phyloP scores from a whole-genome alignment of 2,113 vertebrate species.

The Micromys minutus region DNA sequence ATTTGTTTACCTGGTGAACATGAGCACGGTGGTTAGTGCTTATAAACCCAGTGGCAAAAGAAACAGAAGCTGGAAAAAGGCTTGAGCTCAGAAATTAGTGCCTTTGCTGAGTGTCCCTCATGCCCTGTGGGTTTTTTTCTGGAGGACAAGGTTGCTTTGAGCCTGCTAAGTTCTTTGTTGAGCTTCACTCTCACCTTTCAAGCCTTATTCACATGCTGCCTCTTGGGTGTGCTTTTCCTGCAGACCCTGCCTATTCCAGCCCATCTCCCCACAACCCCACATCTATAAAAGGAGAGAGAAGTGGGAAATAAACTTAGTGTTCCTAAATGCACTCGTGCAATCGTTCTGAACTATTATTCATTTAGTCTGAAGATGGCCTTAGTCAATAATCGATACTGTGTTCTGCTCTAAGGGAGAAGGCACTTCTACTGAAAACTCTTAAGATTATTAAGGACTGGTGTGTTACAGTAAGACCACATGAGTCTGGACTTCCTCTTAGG shows the following conservation, averaged over 20 bases:
- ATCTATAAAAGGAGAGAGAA: background rate
- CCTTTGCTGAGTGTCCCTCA: background rate
- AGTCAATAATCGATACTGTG: background rate
- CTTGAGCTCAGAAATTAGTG: background rate
- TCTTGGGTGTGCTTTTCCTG: background rate
- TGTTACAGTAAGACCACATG: background rate
- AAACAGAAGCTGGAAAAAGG: background rate
- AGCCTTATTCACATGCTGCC: background rate
- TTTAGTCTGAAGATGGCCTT: background rate
- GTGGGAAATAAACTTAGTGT: background rate
- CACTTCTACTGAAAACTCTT: background rate
- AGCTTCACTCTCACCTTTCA: background rate
- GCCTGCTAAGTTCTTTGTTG: background rate
- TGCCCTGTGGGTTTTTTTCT: background rate
- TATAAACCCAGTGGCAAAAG: background rate
- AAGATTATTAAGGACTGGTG: background rate
- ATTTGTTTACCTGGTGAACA: background rate
- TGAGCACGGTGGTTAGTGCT: background rate
- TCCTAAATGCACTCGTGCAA: background rate
- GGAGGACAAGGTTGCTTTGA: background rate
- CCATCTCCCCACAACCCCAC: background rate
- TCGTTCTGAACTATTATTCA: background rate
- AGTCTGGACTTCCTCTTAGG: background rate
- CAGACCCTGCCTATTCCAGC: background rate
- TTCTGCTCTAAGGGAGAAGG: constrained; percentile 4